Evolutionary conservation across 2,113 vertebrate species (phyloP), one percentile per base, ranked within the genome.

Genomic region (Notothenia rossii): DNA sequence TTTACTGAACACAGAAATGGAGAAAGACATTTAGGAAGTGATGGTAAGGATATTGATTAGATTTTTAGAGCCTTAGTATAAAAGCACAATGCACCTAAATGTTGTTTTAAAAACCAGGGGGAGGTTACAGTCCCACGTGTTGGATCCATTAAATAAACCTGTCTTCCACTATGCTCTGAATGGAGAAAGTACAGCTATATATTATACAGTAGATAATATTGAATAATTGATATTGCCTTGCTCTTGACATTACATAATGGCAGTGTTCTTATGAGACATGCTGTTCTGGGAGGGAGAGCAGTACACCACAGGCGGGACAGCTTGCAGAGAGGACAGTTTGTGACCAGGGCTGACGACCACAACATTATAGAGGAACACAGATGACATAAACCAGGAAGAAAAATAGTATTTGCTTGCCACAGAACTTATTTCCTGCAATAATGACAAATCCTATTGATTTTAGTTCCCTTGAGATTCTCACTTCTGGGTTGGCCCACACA

Each of bases 1-100:
- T 98, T 99, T 59, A 96, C 97, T 99, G 75, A 13, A 86, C 71
- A 85, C 33, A 83, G 17, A 84, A 22, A 68, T 0, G 40, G 1
- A 72, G 1, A 65, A 54, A 36, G 4, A 46, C 36, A 69, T 70
- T 36, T 64, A 1, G 62, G 6, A 51, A 46, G 60, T 20, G 20
- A 45, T 10, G 29, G 33, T 45, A 7, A 68, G 13, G 11, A 46
- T 53, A 69, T 25, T n/a, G 22, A 45, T 69, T 62, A 63, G 29
- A 6, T 69, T 62, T 68, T 45, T 1, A 67, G 62, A 69, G 45
- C 17, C 45, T 63, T 10, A 55, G 25, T 40, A 2, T 17, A 67
- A 76, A 59, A 67, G 10, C 12, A 58, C 53, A 55, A 14, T 11
- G 3, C 20, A 49, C 7, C 17, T 54, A 53, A 49, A 17, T 77